Base-by-base conservation (phyloP, 2,888 invertebrate genomes). In the Aphidius colemani region DNA sequence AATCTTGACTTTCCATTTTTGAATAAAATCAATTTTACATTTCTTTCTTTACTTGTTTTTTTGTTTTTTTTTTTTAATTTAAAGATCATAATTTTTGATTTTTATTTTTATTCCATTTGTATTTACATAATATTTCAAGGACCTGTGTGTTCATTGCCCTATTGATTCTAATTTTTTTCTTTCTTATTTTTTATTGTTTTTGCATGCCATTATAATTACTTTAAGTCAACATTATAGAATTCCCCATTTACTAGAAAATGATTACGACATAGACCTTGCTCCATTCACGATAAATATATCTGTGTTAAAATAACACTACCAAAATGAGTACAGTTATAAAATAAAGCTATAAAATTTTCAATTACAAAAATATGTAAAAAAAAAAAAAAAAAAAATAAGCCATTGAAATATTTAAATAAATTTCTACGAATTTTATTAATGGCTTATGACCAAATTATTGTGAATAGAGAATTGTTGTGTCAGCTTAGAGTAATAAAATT, bases 181-280 rank as follows among this genome's bases (percentile, higher is more conserved):
- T 30, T 30, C 30, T 30, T 5, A 30, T 30, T 30, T 30, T 30
- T 30, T 30, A 30, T 30, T 30, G 5, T 30, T 30, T 30, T 30
- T 30, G 30, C 30, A 30, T 30, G 30, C 30, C 5, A 30, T 30
- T 30, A 30, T 30, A 30, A 30, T 30, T 30, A 30, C 30, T 3
- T 30, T 30, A 30, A 30, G 5, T 30, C 30, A 30, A 30, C 4
- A 30, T 30, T 30, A 30, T 30, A 30, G 30, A 30, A 30, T 30
- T 30, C 30, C 30, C 30, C 30, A 30, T 30, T 30, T 30, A 30
- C 30, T 30, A 30, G 30, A 30, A 30, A 30, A 30, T 30, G 30
- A 59, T 50, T 10, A 50, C 10, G 41, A 13, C 40, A 39, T 51
- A 57, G 51, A 63, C 62, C 62, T 63, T 63, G 62, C 57, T 53